Percentiles rank a stretch among this genome's conserved stretches.
Evolutionary conservation across 2,113 vertebrate genomes (phyloP).

Genomic region (Heterotilapia buettikoferi): DNA sequence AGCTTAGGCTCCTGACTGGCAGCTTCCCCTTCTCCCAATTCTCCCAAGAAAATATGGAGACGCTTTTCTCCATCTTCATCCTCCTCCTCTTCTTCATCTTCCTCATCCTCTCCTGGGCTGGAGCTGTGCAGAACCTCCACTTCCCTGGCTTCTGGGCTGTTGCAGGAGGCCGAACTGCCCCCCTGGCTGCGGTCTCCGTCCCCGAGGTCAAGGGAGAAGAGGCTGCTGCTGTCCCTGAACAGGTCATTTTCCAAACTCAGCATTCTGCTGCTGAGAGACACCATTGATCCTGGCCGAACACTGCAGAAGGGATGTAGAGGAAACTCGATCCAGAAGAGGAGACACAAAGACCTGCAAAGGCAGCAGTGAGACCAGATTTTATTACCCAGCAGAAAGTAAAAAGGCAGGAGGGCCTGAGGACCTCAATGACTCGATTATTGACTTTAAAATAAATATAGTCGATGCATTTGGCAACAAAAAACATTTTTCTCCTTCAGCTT

Average conservation of each 20-base stretch:
- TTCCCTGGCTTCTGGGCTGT: slow-evolving; percentile 52
- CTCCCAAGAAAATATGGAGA: slow-evolving; percentile 46
- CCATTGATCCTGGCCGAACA: slow-evolving; percentile 73
- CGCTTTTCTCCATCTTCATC: background rate
- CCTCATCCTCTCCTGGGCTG: slow-evolving; percentile 47
- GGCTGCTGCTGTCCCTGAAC: slow-evolving; percentile 55
- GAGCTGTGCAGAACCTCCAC: slow-evolving; percentile 25
- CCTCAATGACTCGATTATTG: background rate
- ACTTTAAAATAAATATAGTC: background rate
- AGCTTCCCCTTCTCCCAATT: slow-evolving; percentile 1
- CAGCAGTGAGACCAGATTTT: background rate
- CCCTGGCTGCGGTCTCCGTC: slow-evolving; percentile 57
- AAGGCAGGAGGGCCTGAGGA: background rate
- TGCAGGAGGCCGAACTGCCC: slow-evolving; percentile 56
- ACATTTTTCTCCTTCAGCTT: background rate
- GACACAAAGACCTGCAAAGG: slow-evolving; percentile 36
- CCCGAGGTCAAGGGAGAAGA: slow-evolving; percentile 50
- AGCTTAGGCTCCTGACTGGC: slow-evolving; percentile 54
- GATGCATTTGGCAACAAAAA: background rate
- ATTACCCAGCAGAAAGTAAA: background rate
- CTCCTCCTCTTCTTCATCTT: slow-evolving; percentile 62
- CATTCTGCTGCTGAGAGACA: slow-evolving; percentile 79
- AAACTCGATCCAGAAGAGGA: slow-evolving; percentile 1
- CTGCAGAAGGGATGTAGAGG: slow-evolving; percentile 3
- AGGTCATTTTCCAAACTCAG: slow-evolving; percentile 66